phyloP scores from a whole-genome alignment of 2,888 invertebrate species.

The Cheilosia urbana region DNA sequence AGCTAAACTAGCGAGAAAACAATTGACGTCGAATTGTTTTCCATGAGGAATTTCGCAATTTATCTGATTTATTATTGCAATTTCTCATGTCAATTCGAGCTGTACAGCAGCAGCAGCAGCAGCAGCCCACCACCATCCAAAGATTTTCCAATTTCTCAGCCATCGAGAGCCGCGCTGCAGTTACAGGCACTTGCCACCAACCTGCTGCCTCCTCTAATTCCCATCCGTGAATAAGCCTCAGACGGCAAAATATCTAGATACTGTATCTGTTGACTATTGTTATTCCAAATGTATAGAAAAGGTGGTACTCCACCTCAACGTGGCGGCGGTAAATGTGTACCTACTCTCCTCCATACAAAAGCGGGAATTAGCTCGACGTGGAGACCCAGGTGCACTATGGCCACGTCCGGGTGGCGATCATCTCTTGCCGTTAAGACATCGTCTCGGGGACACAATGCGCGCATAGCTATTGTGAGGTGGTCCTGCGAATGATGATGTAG shows the following conservation, averaged over 20 bases:
- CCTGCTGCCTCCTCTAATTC: constrained; percentile 59
- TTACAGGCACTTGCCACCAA: constrained; percentile 61
- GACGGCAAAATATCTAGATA: constrained; percentile 56
- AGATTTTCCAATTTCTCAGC: constrained; percentile 72
- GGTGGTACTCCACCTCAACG: constrained; percentile 7
- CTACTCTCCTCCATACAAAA: constrained; percentile 60
- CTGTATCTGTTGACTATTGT: constrained; percentile 64
- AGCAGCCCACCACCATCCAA: constrained; percentile 27
- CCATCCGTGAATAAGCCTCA: constrained; percentile 41
- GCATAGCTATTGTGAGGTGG: constrained; percentile 23
- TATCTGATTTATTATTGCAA: constrained; percentile 75
- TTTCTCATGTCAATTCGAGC: constrained; percentile 73
- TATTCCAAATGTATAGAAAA: constrained; percentile 52
- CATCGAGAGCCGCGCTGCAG: constrained; percentile 50
- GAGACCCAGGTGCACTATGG: constrained; percentile 68
- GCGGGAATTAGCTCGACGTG: constrained; percentile 64
- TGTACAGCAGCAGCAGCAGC: constrained; percentile 13
- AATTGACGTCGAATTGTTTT: constrained; percentile 74
- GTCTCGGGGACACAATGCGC: constrained; percentile 35
- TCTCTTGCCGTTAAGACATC: constrained; percentile 58
- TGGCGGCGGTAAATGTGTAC: constrained; percentile 31
- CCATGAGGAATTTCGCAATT: constrained; percentile 74
- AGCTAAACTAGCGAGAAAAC: constrained; percentile 55
- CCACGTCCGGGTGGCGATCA: constrained; percentile 66
- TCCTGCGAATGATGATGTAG: constrained; percentile 57